Conservation (phyloP, 2,888 invertebrate species). For the Polymixis flavicincta region DNA sequence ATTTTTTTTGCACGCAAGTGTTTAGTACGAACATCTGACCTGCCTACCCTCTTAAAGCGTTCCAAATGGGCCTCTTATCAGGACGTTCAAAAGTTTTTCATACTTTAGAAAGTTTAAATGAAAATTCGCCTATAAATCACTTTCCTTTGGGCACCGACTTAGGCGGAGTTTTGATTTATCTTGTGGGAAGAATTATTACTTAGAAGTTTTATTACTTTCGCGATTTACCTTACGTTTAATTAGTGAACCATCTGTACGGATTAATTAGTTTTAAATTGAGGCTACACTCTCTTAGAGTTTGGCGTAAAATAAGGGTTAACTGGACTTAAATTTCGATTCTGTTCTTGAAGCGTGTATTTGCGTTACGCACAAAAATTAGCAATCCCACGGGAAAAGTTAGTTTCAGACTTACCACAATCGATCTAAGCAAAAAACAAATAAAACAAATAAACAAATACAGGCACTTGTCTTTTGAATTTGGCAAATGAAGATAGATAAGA, state of each 20-base stretch:
- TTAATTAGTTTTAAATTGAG: conserved; percentile 34
- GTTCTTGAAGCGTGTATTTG: not conserved
- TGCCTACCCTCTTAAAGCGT: not conserved
- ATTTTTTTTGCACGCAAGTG: too few relatives aligned
- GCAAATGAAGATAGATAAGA: too few relatives aligned
- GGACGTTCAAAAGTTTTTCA: conserved; percentile 27
- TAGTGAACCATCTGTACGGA: conserved; percentile 12
- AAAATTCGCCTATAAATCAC: conserved; percentile 64
- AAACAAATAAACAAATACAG: too few relatives aligned
- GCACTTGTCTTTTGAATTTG: too few relatives aligned
- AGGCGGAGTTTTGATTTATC: conserved; percentile 55
- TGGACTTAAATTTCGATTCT: not conserved
- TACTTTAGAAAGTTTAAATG: conserved; percentile 56
- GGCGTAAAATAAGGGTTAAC: too few relatives aligned
- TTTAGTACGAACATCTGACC: not conserved
- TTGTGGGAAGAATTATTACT: conserved; percentile 44
- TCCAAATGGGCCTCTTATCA: conserved; percentile 16
- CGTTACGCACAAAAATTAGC: not conserved
- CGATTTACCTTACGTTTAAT: conserved; percentile 22
- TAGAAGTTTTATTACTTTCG: conserved; percentile 36
- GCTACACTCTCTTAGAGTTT: not conserved
- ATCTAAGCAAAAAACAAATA: not conserved
- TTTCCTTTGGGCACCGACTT: conserved; percentile 30
- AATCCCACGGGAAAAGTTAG: not conserved
- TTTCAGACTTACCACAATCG: not conserved